Evolutionary conservation across 2,113 vertebrate genomes (phyloP), one percentile per base, ranked within the genome.

Genomic region (Protobothrops mucrosquamatus): DNA sequence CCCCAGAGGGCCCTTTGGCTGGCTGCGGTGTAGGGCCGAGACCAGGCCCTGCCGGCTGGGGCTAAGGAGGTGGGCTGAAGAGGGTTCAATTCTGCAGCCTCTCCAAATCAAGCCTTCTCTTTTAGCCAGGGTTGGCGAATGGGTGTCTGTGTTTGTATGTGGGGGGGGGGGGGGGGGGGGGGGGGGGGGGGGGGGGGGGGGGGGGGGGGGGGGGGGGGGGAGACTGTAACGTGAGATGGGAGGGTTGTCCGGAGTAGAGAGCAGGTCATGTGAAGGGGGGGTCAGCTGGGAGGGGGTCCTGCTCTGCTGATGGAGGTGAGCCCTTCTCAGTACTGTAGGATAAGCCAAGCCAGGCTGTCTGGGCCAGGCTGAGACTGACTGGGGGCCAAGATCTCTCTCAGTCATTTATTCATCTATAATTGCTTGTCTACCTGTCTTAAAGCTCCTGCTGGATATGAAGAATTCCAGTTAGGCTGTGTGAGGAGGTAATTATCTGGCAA

Each of bases 361-460:
- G 34, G 0, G 0, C 86, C 92, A 59, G 0, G 15, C 29, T 95
- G 92, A 87, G 94, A 92, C 69, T 85, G 95, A 93, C 89, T 89
- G 85, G 46, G 92, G 92, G 91, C 92, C 92, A 93, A 91, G 93
- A 96, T 96, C 94, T 97, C 97, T 96, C 96, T 96, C 94, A 96
- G 95, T 96, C 95, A 96, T 96, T 96, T 96, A 97, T 97, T 97
- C 96, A 94, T 93, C 93, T 96, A 94, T 97, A 97, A 97, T 97
- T 97, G 96, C 97, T 95, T 97, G 97, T 96, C 96, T 97, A 95
- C 95, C 94, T 97, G 96, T 97, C 95, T 96, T 95, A 69, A 92
- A 94, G 93, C 96, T 97, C 96, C 96, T 97, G 96, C 95, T 96
- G 96, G 95, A 96, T 96, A 94, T 96, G 96, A 97, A 96, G 96